phyloP scores from a whole-genome alignment of 1,140 invertebrate species.

The Brachionus rubens region DNA sequence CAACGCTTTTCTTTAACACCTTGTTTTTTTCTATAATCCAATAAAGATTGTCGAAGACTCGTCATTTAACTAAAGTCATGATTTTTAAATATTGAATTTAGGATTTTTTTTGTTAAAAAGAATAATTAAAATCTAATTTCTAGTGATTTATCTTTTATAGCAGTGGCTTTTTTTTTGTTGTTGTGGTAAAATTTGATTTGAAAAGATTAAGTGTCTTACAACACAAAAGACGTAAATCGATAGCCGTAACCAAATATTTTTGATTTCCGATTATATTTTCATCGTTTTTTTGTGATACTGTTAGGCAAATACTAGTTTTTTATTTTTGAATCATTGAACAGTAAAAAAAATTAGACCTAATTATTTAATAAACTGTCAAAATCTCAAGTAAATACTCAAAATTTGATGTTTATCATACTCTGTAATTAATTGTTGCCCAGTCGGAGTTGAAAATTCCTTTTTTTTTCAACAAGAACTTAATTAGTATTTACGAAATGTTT shows the following conservation, averaged over 20 bases:
- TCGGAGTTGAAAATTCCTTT: neutral
- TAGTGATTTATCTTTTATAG: constrained; percentile 26
- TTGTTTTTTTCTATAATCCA: constrained; percentile 19
- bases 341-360: constrained; percentile 13
- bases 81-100: constrained; percentile 33
- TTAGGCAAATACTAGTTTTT: constrained; percentile 5
- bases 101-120: neutral
- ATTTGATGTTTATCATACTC: constrained; percentile 17
- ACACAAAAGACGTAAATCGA: neutral
- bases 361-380: constrained; percentile 34
- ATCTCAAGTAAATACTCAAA: constrained; percentile 32
- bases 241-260: too few species aligned
- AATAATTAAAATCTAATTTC: constrained; percentile 37
- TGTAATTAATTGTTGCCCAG: constrained; percentile 23
- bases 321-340: neutral
- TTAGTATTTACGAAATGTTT: too few species aligned
- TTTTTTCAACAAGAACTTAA: neutral
- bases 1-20: constrained; percentile 24
- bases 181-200: constrained; percentile 38
- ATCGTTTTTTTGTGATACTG: too few species aligned
- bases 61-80: constrained; percentile 24
- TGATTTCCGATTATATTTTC: too few species aligned
- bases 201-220: constrained; percentile 24
- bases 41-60: constrained; percentile 17
- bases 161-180: neutral